These are phyloP conservation scores for Nudaria mundana DNA, from an alignment of 2,888 invertebrate genomes.

Conservation along the genomic window DNA sequence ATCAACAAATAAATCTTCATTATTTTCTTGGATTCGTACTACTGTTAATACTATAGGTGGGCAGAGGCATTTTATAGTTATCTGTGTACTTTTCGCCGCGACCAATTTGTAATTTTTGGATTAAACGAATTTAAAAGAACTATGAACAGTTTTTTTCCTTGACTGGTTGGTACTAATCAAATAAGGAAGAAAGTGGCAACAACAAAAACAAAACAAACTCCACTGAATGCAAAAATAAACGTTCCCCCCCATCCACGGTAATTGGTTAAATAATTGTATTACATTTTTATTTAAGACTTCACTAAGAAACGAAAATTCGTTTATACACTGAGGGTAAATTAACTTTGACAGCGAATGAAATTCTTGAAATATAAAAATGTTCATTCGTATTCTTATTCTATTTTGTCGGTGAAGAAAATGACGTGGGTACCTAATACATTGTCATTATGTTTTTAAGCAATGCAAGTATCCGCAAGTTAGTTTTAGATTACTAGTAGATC, in stretches of 20 bases:
- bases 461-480: too few species aligned
- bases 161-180: too few species aligned
- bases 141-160: too few species aligned
- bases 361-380: constrained; percentile 1
- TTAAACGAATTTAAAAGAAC: too few species aligned
- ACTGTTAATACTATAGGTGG: not conserved
- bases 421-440: too few species aligned
- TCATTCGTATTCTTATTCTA: constrained; percentile 7
- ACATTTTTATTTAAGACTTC: not conserved
- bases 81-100: not conserved
- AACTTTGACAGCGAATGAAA: constrained; percentile 8
- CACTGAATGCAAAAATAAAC: not conserved
- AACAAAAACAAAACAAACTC: not conserved
- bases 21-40: not conserved
- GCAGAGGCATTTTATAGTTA: not conserved
- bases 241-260: not conserved
- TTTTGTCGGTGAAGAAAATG: too few species aligned
- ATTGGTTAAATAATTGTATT: not conserved
- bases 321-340: constrained; percentile 13
- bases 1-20: not conserved
- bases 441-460: too few species aligned
- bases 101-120: not conserved
- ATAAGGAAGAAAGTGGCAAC: not conserved
- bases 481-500: too few species aligned
- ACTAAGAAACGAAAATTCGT: constrained; percentile 4